Evolutionary conservation across 2,888 invertebrate species (phyloP).

Genomic region (Saturnia japonica): DNA sequence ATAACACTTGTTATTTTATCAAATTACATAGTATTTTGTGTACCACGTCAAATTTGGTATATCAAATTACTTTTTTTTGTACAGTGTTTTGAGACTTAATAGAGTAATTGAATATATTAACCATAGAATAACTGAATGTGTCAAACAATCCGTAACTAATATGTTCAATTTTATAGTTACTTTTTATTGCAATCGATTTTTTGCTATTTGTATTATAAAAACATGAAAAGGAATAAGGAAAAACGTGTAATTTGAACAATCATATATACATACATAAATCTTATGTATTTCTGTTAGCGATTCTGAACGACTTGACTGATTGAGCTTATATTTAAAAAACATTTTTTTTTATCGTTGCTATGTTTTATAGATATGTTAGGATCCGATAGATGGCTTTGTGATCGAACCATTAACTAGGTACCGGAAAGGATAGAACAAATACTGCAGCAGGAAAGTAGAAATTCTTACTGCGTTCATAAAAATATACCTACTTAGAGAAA

Average conservation of each 20-base stretch:
- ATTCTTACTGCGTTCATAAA: too few relatives aligned
- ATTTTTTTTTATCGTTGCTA: too few relatives aligned
- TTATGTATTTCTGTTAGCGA: too few relatives aligned
- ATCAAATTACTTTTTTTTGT: constrained; percentile 17
- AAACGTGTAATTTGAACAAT: neutral
- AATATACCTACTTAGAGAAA: too few relatives aligned
- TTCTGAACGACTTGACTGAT: too few relatives aligned
- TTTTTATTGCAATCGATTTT: constrained; percentile 5
- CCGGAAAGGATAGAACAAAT: too few relatives aligned
- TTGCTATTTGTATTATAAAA: neutral
- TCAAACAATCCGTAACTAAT: constrained; percentile 10
- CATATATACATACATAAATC: neutral
- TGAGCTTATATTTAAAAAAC: too few relatives aligned
- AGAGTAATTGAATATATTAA: constrained; percentile 12
- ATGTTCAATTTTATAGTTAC: neutral
- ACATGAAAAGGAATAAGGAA: neutral
- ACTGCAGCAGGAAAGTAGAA: too few relatives aligned
- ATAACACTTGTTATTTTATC: constrained; percentile 43
- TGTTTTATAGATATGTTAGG: too few relatives aligned
- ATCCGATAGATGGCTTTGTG: too few relatives aligned
- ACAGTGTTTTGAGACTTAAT: constrained; percentile 9
- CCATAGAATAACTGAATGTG: neutral
- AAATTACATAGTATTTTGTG: constrained; percentile 45
- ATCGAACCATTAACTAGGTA: too few relatives aligned
- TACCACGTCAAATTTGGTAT: constrained; percentile 28